Conservation (phyloP, 2,888 invertebrate species). For the Phymatocera aterrima region DNA sequence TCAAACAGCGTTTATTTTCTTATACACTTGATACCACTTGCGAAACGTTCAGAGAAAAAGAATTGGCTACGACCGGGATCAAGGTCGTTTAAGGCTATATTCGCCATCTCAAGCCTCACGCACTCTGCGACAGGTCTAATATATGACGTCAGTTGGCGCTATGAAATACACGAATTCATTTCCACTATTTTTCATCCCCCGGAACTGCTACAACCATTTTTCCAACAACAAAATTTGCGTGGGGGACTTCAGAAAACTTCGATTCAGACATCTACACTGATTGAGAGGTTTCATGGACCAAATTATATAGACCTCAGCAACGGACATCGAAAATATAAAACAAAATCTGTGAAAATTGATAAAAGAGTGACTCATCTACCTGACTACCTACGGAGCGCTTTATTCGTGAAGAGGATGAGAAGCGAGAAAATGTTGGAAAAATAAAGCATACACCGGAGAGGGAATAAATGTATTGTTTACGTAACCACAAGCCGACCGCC, state of each 20-base stretch:
- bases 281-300: not conserved
- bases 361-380: not conserved
- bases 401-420: not conserved
- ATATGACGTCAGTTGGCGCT: not conserved
- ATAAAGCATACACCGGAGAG: not conserved
- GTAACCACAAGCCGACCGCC: conserved; percentile 17
- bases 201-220: not conserved
- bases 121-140: conserved; percentile 6
- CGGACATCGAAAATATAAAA: not conserved
- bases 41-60: conserved; percentile 27
- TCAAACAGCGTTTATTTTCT: not conserved
- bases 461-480: conserved; percentile 36
- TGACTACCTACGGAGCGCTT: not conserved
- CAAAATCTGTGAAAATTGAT: not conserved
- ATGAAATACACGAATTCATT: conserved; percentile 13
- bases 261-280: not conserved
- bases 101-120: not conserved
- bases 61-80: conserved; percentile 35
- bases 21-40: not conserved
- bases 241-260: not conserved
- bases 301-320: not conserved
- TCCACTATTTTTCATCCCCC: not conserved
- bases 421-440: not conserved
- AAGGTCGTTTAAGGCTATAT: conserved; percentile 25
- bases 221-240: too few relatives aligned